Percentiles rank a stretch among this genome's conserved stretches.
These are phyloP conservation scores for Corvus hawaiiensis DNA, from an alignment of 2,113 vertebrate genomes.

Conservation along the genomic window DNA sequence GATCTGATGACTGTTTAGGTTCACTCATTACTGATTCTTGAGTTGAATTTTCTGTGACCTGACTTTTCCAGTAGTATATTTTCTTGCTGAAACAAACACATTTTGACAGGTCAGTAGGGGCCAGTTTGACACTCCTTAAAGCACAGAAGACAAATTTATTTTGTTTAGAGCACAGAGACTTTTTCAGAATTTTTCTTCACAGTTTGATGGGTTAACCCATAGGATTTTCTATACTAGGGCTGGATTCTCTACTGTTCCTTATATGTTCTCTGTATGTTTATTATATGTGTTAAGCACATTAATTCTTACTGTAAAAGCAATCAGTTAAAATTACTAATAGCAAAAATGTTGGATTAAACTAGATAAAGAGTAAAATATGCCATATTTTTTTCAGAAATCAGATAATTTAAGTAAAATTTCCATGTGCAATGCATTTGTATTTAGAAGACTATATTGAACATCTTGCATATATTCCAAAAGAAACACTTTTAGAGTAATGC, in stretches of 20 bases:
- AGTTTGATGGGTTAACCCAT: background rate
- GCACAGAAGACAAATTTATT: background rate
- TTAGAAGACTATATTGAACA: background rate
- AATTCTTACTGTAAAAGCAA: background rate
- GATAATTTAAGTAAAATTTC: background rate
- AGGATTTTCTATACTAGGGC: background rate
- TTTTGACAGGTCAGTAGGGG: background rate
- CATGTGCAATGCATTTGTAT: accelerated
- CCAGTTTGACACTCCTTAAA: background rate
- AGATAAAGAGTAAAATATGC: background rate
- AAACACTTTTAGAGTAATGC: background rate
- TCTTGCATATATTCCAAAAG: background rate
- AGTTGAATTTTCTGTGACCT: slow-evolving; percentile 15
- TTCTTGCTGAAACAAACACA: background rate
- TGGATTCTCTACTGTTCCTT: background rate
- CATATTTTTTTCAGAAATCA: background rate
- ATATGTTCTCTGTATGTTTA: background rate
- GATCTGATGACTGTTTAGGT: slow-evolving; percentile 25
- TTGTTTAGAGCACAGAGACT: background rate
- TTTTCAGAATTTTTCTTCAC: background rate
- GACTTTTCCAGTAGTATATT: slow-evolving; percentile 23
- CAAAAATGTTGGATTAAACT: background rate
- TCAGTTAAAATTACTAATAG: background rate
- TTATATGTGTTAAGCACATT: accelerated
- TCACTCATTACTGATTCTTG: background rate